These are phyloP conservation scores for Chlorocebus sabaeus DNA, from an alignment of 2,113 vertebrate species.

Conservation along the genomic window DNA sequence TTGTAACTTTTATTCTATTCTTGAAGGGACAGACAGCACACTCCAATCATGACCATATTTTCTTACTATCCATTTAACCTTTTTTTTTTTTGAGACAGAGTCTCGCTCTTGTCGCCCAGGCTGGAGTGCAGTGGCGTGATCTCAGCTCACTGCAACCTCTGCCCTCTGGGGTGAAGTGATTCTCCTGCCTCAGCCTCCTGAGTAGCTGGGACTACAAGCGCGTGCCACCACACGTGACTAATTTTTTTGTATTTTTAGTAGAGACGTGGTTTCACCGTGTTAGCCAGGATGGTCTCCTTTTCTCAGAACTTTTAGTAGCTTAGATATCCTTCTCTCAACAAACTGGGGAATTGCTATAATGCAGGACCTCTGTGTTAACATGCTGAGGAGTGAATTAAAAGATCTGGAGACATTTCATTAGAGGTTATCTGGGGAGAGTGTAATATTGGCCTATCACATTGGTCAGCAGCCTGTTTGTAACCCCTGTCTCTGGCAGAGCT, in stretches of 20 bases:
- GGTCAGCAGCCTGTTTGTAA: conserved; percentile 3
- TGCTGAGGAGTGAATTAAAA: neutral
- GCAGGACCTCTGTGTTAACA: neutral
- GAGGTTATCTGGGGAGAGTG: conserved; percentile 29
- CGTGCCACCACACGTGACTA: too few species aligned
- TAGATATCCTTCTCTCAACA: neutral
- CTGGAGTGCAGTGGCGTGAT: too few species aligned
- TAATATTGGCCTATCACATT: neutral
- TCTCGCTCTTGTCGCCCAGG: too few species aligned
- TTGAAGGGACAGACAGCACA: neutral
- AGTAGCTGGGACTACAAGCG: too few species aligned
- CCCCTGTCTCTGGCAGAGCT: neutral
- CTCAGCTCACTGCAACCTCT: too few species aligned
- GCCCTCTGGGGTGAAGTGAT: too few species aligned
- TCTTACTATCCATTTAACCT: neutral
- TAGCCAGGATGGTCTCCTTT: neutral
- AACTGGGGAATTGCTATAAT: neutral
- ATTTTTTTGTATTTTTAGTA: too few species aligned
- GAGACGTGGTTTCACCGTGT: too few species aligned
- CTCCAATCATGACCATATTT: neutral
- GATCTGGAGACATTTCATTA: neutral
- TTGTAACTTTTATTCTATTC: neutral
- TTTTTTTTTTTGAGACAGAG: neutral
- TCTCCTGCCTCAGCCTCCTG: too few species aligned
- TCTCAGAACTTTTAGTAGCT: neutral